Percentiles rank a stretch among this genome's conserved stretches.
These are phyloP conservation scores for Sebastes oblongus DNA, from an alignment of 2,797 vertebrate species.

Conservation along the genomic window DNA sequence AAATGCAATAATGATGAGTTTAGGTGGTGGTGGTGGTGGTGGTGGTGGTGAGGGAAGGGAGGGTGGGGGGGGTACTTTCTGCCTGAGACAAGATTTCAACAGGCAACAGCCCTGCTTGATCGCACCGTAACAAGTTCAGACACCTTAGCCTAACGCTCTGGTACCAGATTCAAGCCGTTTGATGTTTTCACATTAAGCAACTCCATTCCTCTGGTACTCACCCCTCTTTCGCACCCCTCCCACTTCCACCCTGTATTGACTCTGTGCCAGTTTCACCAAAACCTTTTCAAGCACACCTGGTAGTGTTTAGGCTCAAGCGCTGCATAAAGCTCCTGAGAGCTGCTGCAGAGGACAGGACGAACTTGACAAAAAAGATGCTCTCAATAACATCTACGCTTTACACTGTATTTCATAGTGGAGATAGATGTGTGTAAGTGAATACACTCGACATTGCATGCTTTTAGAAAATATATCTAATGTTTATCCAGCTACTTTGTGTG, in stretches of 20 bases:
- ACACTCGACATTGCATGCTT: not conserved
- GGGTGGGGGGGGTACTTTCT: not conserved
- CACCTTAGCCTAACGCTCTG: slow-evolving; percentile 66
- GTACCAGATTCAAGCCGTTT: slow-evolving; percentile 63
- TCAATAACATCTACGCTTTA: slow-evolving; percentile 17
- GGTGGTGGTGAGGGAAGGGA: not conserved
- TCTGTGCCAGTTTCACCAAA: slow-evolving; percentile 75
- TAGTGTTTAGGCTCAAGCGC: slow-evolving; percentile 81
- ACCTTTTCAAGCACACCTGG: slow-evolving; percentile 80
- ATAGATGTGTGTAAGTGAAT: not conserved
- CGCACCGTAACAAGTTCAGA: slow-evolving; percentile 75
- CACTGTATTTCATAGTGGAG: not conserved
- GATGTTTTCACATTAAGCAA: slow-evolving; percentile 72
- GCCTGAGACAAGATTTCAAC: slow-evolving; percentile 42
- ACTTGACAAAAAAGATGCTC: slow-evolving; percentile 28
- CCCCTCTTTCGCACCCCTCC: slow-evolving; percentile 33
- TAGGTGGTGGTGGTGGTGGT: not conserved
- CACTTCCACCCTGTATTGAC: slow-evolving; percentile 58
- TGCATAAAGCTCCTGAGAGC: slow-evolving; percentile 60
- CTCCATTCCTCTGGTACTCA: slow-evolving; percentile 50
- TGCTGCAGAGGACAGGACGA: slow-evolving; percentile 40
- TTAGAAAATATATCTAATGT: not conserved
- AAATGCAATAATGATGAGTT: slow-evolving; percentile 2
- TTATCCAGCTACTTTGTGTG: not conserved
- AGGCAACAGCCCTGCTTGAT: slow-evolving; percentile 62